Conservation (phyloP, 1,140 invertebrate genomes). For the Eriosoma lanigerum region DNA sequence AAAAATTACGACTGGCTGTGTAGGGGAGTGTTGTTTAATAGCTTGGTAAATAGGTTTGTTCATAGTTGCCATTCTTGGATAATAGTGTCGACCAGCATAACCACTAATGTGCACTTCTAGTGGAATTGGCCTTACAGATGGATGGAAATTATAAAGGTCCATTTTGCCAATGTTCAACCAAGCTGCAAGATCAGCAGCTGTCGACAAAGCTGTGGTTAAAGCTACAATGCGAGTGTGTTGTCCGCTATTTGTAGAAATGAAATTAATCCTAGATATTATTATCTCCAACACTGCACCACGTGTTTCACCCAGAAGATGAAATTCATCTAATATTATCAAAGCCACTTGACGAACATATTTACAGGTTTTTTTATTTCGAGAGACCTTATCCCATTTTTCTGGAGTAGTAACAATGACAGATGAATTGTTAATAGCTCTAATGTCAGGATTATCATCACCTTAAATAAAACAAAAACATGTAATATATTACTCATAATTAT, state of each 20-base stretch:
- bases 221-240: conserved; percentile 84
- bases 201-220: conserved; percentile 95
- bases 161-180: conserved; percentile 90
- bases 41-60: conserved; percentile 97
- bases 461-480: conserved; percentile 55
- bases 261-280: conserved; percentile 83
- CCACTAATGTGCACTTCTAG: conserved; percentile 93
- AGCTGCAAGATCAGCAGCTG: conserved; percentile 93
- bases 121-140: conserved; percentile 95
- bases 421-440: conserved; percentile 77
- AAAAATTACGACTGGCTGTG: conserved; percentile 90
- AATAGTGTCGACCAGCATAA: conserved; percentile 96
- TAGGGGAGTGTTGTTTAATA: conserved; percentile 88
- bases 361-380: conserved; percentile 94
- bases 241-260: conserved; percentile 84
- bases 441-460: conserved; percentile 91
- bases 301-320: conserved; percentile 92
- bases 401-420: conserved; percentile 97
- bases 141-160: conserved; percentile 97
- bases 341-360: conserved; percentile 92
- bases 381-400: conserved; percentile 99
- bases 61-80: conserved; percentile 99
- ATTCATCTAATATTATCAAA: conserved; percentile 97
- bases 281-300: conserved; percentile 83
- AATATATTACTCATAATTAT: too few species aligned